A percentile compares a stretch with the other conserved stretches of the same genome.
Evolutionary conservation across 2,113 vertebrate species (phyloP).

Genomic region (Zosterops borbonicus): DNA sequence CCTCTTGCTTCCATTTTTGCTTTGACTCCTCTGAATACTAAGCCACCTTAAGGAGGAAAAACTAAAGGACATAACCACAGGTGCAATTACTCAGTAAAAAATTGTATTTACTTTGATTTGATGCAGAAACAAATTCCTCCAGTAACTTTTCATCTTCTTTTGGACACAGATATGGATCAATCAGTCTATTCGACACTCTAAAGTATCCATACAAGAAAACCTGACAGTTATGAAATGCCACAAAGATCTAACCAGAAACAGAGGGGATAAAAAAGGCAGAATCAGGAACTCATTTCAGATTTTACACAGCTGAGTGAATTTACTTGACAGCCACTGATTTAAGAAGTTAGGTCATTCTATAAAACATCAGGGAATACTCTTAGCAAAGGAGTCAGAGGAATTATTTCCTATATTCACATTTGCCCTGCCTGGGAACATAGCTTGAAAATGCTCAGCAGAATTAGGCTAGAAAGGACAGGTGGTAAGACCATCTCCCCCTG

Average conservation of each 20-base stretch:
- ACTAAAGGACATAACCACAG: neutral
- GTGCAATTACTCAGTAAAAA: neutral
- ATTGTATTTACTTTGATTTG: neutral
- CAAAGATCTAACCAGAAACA: neutral
- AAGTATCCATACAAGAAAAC: neutral
- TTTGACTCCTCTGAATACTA: neutral
- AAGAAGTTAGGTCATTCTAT: neutral
- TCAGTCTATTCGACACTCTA: neutral
- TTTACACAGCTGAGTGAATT: neutral
- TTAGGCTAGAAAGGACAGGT: neutral
- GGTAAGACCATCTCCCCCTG: neutral
- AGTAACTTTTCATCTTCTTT: neutral
- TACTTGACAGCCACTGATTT: neutral
- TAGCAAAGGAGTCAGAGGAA: neutral
- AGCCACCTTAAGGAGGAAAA: neutral
- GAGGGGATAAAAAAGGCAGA: rapidly evolving
- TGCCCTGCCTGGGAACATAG: rapidly evolving
- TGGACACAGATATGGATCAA: neutral
- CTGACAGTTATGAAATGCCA: neutral
- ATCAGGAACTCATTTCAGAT: neutral
- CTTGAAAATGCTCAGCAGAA: neutral
- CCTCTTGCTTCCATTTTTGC: neutral
- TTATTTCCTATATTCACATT: neutral
- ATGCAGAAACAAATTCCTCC: neutral
- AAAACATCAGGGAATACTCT: neutral